These are phyloP conservation scores for Porites australiensis DNA, from an alignment of 64 coral and sea anemone genomes.

Conservation along the genomic window DNA sequence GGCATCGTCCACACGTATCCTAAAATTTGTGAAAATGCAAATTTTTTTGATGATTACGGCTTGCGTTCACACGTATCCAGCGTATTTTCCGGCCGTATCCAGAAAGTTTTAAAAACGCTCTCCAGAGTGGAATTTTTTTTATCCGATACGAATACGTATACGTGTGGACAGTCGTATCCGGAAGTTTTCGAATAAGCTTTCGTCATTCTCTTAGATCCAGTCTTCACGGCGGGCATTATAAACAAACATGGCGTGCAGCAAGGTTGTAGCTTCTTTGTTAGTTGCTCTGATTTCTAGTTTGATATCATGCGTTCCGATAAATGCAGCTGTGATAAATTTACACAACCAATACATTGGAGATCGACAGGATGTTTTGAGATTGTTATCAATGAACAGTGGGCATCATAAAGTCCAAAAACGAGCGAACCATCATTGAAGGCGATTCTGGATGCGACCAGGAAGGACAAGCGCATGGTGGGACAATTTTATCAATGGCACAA, in stretches of 20 bases:
- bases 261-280: constrained; percentile 65
- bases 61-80: neutral
- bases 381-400: too few species aligned
- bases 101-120: too few species aligned
- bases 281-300: neutral
- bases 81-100: neutral
- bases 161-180: too few species aligned
- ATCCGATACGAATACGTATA: too few species aligned
- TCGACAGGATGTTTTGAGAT: too few species aligned
- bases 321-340: too few species aligned
- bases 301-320: too few species aligned
- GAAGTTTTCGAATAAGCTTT: neutral
- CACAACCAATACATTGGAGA: too few species aligned
- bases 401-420: constrained; percentile 32
- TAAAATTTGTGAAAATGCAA: too few species aligned
- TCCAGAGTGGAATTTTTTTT: too few species aligned
- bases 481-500: constrained; percentile 39
- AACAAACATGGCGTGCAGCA: constrained; percentile 61
- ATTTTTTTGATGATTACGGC: too few species aligned
- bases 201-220: neutral
- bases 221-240: neutral
- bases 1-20: too few species aligned
- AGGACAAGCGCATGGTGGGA: neutral
- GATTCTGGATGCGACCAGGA: neutral
- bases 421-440: constrained; percentile 43